These are phyloP conservation scores for Melanotaenia parkinsoni DNA, from an alignment of 2,797 vertebrate genomes.

Conservation along the genomic window DNA sequence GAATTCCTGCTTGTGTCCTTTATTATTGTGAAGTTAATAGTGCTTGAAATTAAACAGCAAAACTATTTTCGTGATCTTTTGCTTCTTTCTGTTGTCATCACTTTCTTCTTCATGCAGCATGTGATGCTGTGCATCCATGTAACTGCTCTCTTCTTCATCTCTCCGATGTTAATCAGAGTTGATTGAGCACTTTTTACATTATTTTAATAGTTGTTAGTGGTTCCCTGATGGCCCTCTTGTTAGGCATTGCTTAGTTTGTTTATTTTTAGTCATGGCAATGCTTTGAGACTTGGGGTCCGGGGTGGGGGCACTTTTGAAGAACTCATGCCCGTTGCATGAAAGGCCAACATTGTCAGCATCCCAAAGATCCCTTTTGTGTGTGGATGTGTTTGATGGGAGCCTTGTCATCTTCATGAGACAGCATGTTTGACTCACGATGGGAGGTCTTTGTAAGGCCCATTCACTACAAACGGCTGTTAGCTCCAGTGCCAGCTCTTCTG, in stretches of 20 bases:
- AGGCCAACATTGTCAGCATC: slow-evolving; percentile 79
- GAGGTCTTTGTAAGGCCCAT: slow-evolving; percentile 66
- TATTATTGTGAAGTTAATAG: slow-evolving; percentile 67
- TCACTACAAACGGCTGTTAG: slow-evolving; percentile 62
- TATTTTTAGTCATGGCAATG: slow-evolving; percentile 78
- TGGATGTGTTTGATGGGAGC: slow-evolving; percentile 72
- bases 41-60: slow-evolving; percentile 75
- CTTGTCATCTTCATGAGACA: slow-evolving; percentile 77
- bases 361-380: slow-evolving; percentile 81
- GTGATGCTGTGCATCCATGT: not conserved
- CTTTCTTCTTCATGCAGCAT: slow-evolving; percentile 10
- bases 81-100: slow-evolving; percentile 15
- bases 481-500: slow-evolving; percentile 63
- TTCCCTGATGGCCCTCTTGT: slow-evolving; percentile 46
- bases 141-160: slow-evolving; percentile 4
- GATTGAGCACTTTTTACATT: slow-evolving; percentile 53
- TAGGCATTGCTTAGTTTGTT: slow-evolving; percentile 67
- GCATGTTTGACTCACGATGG: slow-evolving; percentile 75
- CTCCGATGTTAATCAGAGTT: slow-evolving; percentile 44
- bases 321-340: slow-evolving; percentile 70
- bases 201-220: slow-evolving; percentile 50
- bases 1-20: slow-evolving; percentile 47
- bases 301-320: slow-evolving; percentile 65
- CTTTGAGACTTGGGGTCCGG: slow-evolving; percentile 34
- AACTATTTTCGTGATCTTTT: slow-evolving; percentile 51